Evolutionary conservation across 2,888 invertebrate genomes (phyloP).

Genomic region (Corbicula japonica): DNA sequence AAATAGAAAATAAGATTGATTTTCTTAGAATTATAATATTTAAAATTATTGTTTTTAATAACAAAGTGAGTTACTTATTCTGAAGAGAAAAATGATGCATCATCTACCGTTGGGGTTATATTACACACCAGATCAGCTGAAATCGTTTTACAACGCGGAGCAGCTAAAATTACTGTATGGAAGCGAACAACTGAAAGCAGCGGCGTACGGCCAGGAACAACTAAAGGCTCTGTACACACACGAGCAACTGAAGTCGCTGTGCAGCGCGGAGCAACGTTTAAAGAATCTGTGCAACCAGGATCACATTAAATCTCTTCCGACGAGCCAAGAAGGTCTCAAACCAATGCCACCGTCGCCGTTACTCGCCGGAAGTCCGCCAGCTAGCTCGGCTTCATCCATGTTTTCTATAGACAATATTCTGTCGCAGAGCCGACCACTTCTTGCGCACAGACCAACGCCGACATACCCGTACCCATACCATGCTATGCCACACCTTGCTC

Average conservation of each 20-base stretch:
- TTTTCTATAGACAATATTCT: constrained; percentile 68
- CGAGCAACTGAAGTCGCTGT: constrained; percentile 60
- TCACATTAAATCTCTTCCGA: constrained; percentile 53
- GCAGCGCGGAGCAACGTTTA: constrained; percentile 52
- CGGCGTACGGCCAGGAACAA: constrained; percentile 59
- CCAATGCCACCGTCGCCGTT: constrained; percentile 58
- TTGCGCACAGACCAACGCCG: constrained; percentile 65
- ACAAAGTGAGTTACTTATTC: no score
- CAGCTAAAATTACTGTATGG: constrained; percentile 61
- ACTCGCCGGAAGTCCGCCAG: constrained; percentile 42
- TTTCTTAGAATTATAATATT: no score
- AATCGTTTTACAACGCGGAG: constrained; percentile 59
- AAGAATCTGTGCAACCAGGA: constrained; percentile 46
- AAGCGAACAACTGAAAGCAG: constrained; percentile 59
- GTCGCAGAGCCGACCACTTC: constrained; percentile 62
- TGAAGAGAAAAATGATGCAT: constrained; percentile 53
- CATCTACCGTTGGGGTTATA: constrained; percentile 64
- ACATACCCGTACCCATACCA: constrained; percentile 66
- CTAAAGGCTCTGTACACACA: constrained; percentile 60
- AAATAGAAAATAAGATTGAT: no score
- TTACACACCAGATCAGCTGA: constrained; percentile 65
- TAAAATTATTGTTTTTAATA: no score
- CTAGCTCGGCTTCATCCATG: constrained; percentile 49
- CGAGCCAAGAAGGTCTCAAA: constrained; percentile 58
- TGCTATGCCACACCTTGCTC: constrained; percentile 53